Evolutionary conservation across 2,888 invertebrate genomes (phyloP).

Genomic region (Girardia tigrina): DNA sequence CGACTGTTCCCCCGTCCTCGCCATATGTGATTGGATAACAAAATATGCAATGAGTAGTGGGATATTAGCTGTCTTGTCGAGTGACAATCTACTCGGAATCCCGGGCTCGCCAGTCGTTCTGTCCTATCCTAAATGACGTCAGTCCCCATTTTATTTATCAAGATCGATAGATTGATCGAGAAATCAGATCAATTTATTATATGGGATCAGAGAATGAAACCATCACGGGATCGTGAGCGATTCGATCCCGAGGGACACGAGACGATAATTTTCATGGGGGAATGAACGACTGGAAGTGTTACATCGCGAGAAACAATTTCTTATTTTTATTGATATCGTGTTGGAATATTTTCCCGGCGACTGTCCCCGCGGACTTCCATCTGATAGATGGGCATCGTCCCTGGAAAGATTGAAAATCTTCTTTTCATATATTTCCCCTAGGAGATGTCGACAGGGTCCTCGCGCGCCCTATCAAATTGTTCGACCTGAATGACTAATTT

Average conservation of each 20-base stretch:
- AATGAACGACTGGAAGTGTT: background rate
- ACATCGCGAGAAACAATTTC: background rate
- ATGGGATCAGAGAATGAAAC: background rate
- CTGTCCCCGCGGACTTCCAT: background rate
- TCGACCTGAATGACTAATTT: too few relatives aligned
- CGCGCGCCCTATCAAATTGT: too few relatives aligned
- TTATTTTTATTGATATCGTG: background rate
- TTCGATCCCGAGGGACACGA: background rate
- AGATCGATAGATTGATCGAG: background rate
- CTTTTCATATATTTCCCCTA: background rate
- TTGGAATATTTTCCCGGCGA: slow-evolving; percentile 8
- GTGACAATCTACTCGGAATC: too few relatives aligned
- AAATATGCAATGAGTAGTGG: too few relatives aligned
- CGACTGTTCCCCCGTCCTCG: too few relatives aligned
- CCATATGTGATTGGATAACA: background rate
- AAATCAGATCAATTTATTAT: background rate
- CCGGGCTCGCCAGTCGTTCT: too few relatives aligned
- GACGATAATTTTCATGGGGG: background rate
- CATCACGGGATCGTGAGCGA: background rate
- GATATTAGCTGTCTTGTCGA: too few relatives aligned
- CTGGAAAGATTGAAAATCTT: background rate
- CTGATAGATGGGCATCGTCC: background rate
- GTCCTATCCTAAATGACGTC: too few relatives aligned
- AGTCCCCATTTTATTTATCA: too few relatives aligned
- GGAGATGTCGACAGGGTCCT: background rate